Percentiles rank a stretch among this genome's conserved stretches.
Conservation (phyloP, 2,888 invertebrate genomes). For the Heliconius erato region DNA sequence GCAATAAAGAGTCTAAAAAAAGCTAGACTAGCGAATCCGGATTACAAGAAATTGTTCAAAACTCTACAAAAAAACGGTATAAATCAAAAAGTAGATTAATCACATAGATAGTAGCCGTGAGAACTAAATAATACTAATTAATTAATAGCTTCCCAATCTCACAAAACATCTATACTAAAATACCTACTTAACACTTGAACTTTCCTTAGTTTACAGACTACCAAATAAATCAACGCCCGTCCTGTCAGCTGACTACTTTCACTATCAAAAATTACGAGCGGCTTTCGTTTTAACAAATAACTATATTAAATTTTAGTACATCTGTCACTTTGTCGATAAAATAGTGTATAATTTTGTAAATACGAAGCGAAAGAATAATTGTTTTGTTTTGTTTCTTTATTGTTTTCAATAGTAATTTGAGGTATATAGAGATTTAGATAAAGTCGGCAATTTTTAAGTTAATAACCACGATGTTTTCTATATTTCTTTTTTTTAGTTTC, state of each 20-base stretch:
- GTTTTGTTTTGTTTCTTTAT: not conserved
- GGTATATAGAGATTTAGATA: not conserved
- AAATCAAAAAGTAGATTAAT: not conserved
- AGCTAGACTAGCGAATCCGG: not conserved
- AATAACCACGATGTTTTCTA: not conserved
- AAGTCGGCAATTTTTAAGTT: not conserved
- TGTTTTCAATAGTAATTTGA: not conserved
- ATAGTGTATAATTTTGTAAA: slow-evolving; percentile 2
- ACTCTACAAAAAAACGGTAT: not conserved
- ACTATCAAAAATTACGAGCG: slow-evolving; percentile 56
- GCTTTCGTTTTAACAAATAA: slow-evolving; percentile 60
- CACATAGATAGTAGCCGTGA: not conserved
- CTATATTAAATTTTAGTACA: slow-evolving; percentile 48
- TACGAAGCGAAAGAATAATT: not conserved
- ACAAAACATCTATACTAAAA: not conserved
- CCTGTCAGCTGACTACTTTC: slow-evolving; percentile 60
- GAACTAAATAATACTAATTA: not conserved
- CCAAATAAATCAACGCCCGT: slow-evolving; percentile 51
- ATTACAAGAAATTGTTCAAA: not conserved
- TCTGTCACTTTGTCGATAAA: slow-evolving; percentile 27
- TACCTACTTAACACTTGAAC: slow-evolving; percentile 22
- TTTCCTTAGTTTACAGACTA: slow-evolving; percentile 32
- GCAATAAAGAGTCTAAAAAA: not conserved
- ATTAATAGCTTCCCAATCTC: slow-evolving; percentile 8
- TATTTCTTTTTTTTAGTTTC: not conserved